Evolutionary conservation across 2,888 invertebrate genomes (phyloP).

Genomic region (Perithous albicinctus): DNA sequence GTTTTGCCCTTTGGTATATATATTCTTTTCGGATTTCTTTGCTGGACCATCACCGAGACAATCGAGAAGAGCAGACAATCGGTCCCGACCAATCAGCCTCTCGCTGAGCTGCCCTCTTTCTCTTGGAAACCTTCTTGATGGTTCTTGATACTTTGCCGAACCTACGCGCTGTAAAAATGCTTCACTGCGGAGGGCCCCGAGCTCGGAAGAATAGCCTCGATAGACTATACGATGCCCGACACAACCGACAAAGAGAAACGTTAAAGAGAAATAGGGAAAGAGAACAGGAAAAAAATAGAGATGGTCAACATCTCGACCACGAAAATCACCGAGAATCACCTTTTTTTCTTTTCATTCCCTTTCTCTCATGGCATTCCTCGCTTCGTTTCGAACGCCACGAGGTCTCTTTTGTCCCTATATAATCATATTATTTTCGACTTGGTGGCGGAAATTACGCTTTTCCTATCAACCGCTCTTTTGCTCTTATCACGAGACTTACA

Average conservation of each 20-base stretch:
- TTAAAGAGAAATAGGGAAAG: background rate
- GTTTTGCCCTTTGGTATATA: conserved; percentile 62
- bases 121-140: conserved; percentile 11
- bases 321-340: conserved; percentile 3
- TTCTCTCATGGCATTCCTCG: background rate
- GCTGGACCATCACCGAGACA: conserved; percentile 66
- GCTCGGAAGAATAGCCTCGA: conserved; percentile 5
- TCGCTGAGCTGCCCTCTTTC: conserved; percentile 68
- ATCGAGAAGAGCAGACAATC: conserved; percentile 73
- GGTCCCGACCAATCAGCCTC: conserved; percentile 74
- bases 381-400: conserved; percentile 4
- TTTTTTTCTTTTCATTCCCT: background rate
- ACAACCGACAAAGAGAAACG: background rate
- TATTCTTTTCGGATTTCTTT: conserved; percentile 69
- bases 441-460: conserved; percentile 59
- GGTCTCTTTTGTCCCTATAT: conserved; percentile 41
- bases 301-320: conserved; percentile 19
- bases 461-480: conserved; percentile 30
- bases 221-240: background rate
- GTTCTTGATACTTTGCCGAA: conserved; percentile 6
- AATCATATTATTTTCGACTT: conserved; percentile 54
- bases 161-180: conserved; percentile 13
- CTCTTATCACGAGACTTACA: background rate
- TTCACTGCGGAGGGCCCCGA: background rate
- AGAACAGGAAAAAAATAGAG: background rate